Base-by-base conservation (phyloP, 2,888 invertebrate species). In the Cybosia mesomella region DNA sequence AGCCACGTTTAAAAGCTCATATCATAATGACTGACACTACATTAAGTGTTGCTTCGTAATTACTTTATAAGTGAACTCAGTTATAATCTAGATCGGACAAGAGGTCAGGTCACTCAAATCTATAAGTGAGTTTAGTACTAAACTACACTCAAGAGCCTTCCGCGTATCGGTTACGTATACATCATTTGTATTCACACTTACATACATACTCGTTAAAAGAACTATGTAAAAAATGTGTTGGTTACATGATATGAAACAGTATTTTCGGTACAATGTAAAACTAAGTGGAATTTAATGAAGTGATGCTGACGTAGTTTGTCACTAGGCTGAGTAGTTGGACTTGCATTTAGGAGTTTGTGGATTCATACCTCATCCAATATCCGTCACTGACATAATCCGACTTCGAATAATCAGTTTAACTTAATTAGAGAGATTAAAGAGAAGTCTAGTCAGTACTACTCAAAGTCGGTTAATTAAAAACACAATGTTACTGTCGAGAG, bases 1-100 rank as follows among this genome's bases (percentile, higher is more conserved):
- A 76, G 71, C 69, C 70, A 66, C 72, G 77, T 77, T 78, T 78
- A 81, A 80, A 80, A 80, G 79, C 75, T 75, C 75, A 70, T 77
- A 85, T 87, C 86, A 87, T 79, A 82, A 66, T 89, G 87, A 90
- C 85, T 89, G 90, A 90, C 91, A 90, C 85, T 81, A 74, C 87
- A 87, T 89, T 89, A 88, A 85, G 83, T 80, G 79, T 79, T 74
- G 72, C 80, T 82, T 61, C 54, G 70, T 63, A 71, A 60, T 55
- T 82, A 83, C 81, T 83, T 80, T 82, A 83, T 80, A 74, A 74
- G 64, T 65, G 60, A 64, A 75, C 74, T 79, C 49, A 68, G 57
- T 69, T 71, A 66, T 24, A 58, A 80, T 77, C 68, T 77, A 66
- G 74, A 75, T 76, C 77, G 66, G 73, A 69, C 49, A 67, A 80